These are phyloP conservation scores for Nephrotoma guestfalica DNA, from an alignment of 2,888 invertebrate genomes.

Conservation along the genomic window DNA sequence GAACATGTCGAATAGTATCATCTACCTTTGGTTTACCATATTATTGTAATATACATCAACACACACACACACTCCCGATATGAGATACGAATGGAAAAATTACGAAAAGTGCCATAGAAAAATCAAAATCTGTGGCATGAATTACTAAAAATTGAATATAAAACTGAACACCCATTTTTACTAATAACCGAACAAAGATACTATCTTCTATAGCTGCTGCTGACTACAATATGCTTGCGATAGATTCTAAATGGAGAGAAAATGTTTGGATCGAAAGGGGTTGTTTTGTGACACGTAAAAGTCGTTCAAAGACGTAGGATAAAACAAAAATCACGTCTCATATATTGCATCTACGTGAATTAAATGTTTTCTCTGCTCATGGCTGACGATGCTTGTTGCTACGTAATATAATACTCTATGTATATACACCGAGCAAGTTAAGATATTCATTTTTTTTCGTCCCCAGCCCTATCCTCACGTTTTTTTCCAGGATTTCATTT, in stretches of 20 bases:
- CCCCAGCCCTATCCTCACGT: neutral
- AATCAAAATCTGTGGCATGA: neutral
- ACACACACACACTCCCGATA: no score
- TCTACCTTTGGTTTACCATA: neutral
- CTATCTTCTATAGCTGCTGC: neutral
- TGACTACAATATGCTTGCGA: neutral
- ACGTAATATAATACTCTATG: neutral
- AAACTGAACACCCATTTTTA: neutral
- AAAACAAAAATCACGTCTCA: slow-evolving; percentile 10
- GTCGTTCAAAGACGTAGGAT: slow-evolving; percentile 8
- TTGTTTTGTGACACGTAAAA: slow-evolving; percentile 7
- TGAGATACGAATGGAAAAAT: neutral
- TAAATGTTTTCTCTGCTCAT: slow-evolving; percentile 7
- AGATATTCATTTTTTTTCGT: neutral
- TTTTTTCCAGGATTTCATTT: neutral
- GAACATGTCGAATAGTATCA: neutral
- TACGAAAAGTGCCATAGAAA: neutral
- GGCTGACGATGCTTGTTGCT: slow-evolving; percentile 8
- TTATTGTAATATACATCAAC: neutral
- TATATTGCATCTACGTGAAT: slow-evolving; percentile 11
- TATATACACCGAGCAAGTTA: neutral
- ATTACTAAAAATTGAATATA: neutral
- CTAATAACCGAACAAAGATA: neutral
- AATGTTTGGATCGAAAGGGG: neutral
- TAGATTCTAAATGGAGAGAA: neutral